Conservation (phyloP, 2,797 vertebrate species). For the Masticophis lateralis region DNA sequence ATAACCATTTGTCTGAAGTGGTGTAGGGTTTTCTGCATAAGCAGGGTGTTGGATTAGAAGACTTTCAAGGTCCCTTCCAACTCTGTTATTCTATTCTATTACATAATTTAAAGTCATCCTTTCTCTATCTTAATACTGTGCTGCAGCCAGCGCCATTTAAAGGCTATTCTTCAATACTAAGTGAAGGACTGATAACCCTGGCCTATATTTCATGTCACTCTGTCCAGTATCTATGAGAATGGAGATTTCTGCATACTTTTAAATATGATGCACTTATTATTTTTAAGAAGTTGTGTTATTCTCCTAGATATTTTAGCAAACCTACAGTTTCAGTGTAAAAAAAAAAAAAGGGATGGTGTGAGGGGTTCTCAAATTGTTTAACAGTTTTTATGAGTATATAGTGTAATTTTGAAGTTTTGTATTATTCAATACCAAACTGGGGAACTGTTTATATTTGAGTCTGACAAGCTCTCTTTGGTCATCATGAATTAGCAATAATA, state of each 20-base stretch:
- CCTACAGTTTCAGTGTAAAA: background rate
- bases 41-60: too few species aligned
- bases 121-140: background rate
- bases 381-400: background rate
- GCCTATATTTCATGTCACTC: background rate
- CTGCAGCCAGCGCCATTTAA: background rate
- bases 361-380: background rate
- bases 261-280: background rate
- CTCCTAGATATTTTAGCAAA: background rate
- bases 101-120: background rate
- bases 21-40: too few species aligned
- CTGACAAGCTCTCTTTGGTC: background rate
- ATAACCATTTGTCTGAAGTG: too few species aligned
- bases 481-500: background rate
- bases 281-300: background rate
- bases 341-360: background rate
- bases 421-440: background rate
- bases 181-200: background rate
- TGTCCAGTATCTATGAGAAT: background rate
- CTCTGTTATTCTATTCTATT: too few species aligned
- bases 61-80: too few species aligned
- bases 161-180: background rate
- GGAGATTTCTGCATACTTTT: background rate
- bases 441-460: background rate
- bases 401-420: background rate